Evolutionary conservation across 1,140 invertebrate species (phyloP), one percentile per base, ranked within the genome.

Genomic region (Phenacoccus solenopsis): DNA sequence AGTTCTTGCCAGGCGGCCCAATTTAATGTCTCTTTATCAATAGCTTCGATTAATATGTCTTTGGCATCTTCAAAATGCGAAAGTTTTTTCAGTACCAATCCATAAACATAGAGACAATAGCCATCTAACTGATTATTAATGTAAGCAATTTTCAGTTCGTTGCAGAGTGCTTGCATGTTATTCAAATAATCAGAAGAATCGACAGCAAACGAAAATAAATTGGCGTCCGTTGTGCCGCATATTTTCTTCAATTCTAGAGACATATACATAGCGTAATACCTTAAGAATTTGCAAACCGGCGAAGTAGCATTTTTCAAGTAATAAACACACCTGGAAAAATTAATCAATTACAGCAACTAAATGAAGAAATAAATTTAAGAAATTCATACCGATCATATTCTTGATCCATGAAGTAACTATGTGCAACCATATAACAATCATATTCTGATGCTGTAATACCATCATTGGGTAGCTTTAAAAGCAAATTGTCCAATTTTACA

Each of bases 1-100:
- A 98, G 78, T 79, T 98, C 95, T 28, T 93, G 80, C 93, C 96
- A 98, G 0, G 93, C 88, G 68, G 90, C 88, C 95, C 96, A 98
- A 70, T 94, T 84, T 74, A 92, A 85, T 12, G 94, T 94, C 73
- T 89, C 85, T 27, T 84, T 82, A 70, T 86, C 82, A 1, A 94
- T 84, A 24, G 93, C 84, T 75, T 91, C 88, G 16, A 91, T 81
- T 13, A 98, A 81, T 68, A 91, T 85, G 73, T 91, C 86, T 27
- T 88, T 82, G 0, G 93, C 90, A 70, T 87, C 82, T 61, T 84
- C 84, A 27, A 84, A 81, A 7, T 96, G 80, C 73, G 94, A 90
- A 59, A 98, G 77, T 75, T 93, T 93, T 74, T 94, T 93, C 30
- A 96, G 80, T 0, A 97, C 88, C 28, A 98, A 86, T 5, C 94